phyloP scores from a whole-genome alignment of 2,888 invertebrate genomes.

The Xestobium rufovillosum region DNA sequence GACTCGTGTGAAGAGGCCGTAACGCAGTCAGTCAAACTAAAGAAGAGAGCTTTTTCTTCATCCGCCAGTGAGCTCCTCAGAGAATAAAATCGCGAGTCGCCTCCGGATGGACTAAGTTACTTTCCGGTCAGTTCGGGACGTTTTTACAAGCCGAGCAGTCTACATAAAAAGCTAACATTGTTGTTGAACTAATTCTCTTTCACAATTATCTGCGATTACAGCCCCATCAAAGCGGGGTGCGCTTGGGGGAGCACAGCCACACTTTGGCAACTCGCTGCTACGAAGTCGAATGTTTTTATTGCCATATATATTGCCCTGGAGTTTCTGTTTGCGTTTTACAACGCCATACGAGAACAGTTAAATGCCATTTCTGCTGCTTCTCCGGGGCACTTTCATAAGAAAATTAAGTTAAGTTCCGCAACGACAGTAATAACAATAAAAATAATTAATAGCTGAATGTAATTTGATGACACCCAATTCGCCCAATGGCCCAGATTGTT shows the following conservation, averaged over 20 bases:
- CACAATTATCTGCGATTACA: conserved; percentile 43
- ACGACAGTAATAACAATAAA: too few species aligned
- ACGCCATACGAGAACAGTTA: too few species aligned
- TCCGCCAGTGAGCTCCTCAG: conserved; percentile 17
- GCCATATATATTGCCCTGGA: background rate
- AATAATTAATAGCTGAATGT: too few species aligned
- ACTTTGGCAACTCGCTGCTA: conserved; percentile 3
- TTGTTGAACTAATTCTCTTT: conserved; percentile 40
- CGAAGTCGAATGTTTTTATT: background rate
- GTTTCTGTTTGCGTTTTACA: too few species aligned
- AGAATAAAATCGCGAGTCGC: conserved; percentile 34
- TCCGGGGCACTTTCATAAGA: too few species aligned
- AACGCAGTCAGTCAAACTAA: too few species aligned
- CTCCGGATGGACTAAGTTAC: conserved; percentile 34
- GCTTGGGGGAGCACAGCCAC: background rate
- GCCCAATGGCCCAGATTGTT: too few species aligned
- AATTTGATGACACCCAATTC: too few species aligned
- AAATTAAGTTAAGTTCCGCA: too few species aligned
- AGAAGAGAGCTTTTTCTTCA: too few species aligned
- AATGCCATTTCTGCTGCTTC: too few species aligned
- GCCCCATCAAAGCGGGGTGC: conserved; percentile 38
- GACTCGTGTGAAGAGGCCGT: too few species aligned
- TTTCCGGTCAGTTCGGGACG: conserved; percentile 36
- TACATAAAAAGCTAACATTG: conserved; percentile 41
- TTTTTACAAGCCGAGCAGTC: conserved; percentile 36